A percentile compares a stretch with the other conserved stretches of the same genome.
These are phyloP conservation scores for Idaea biselata DNA, from an alignment of 2,888 invertebrate species.

Conservation along the genomic window DNA sequence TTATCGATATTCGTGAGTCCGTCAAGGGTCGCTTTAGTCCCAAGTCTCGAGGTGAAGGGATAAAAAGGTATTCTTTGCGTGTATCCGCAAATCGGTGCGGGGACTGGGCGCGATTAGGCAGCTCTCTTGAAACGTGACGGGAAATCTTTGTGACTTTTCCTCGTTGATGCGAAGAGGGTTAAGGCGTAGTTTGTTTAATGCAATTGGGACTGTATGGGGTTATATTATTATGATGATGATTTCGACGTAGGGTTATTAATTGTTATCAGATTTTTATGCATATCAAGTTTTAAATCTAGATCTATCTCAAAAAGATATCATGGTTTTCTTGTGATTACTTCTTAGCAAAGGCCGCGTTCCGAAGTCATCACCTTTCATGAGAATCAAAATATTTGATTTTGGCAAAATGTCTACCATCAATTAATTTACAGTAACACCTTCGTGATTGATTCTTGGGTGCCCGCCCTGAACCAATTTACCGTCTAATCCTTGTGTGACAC, in stretches of 20 bases:
- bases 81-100: constrained; percentile 66
- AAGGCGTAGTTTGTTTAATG: not conserved
- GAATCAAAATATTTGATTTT: no score
- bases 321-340: no score
- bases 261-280: not conserved
- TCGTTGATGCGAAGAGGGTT: constrained; percentile 7
- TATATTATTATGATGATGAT: not conserved
- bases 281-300: no score
- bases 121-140: constrained; percentile 59
- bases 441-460: constrained; percentile 60
- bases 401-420: not conserved
- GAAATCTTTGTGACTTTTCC: constrained; percentile 35
- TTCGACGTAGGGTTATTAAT: not conserved
- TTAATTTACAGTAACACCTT: constrained; percentile 33
- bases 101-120: constrained; percentile 59
- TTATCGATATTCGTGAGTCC: constrained; percentile 71
- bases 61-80: constrained; percentile 71
- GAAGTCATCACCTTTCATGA: no score
- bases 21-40: constrained; percentile 40
- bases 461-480: constrained; percentile 64
- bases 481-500: constrained; percentile 62
- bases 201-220: not conserved
- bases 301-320: no score
- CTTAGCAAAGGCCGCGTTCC: no score
- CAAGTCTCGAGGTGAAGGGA: constrained; percentile 44